Percentiles rank a stretch among this genome's conserved stretches.
Evolutionary conservation across 2,888 invertebrate genomes (phyloP).

Genomic region (Schizaphis graminum): DNA sequence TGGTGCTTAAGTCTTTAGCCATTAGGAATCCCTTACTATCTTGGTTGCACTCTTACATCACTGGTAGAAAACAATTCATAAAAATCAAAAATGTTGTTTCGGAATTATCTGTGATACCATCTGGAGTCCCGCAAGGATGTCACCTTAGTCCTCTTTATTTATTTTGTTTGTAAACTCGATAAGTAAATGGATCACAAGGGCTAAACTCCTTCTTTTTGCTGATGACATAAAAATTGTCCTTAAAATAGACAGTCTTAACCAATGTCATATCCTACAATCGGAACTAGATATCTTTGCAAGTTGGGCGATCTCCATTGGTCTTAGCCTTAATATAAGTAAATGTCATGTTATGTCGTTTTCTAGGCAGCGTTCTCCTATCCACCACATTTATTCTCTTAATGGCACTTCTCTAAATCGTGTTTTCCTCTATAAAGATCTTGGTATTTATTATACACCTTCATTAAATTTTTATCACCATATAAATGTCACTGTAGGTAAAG

Average conservation of each 20-base stretch:
- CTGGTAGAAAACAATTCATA: too few relatives aligned
- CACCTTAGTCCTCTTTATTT: neutral
- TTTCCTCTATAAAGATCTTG: slow-evolving; percentile 10
- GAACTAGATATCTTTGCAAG: neutral
- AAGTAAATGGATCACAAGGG: neutral
- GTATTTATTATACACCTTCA: neutral
- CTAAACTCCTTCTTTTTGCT: neutral
- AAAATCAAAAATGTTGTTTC: too few relatives aligned
- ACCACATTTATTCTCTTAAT: too few relatives aligned
- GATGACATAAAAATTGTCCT: neutral
- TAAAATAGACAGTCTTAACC: neutral
- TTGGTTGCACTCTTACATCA: too few relatives aligned
- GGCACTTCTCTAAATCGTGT: neutral
- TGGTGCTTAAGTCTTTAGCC: too few relatives aligned
- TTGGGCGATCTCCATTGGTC: too few relatives aligned
- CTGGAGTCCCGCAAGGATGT: too few relatives aligned
- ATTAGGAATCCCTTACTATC: too few relatives aligned
- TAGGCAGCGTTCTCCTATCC: too few relatives aligned
- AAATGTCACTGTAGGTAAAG: neutral
- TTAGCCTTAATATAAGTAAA: too few relatives aligned
- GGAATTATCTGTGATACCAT: too few relatives aligned
- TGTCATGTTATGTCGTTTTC: too few relatives aligned
- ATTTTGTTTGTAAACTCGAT: neutral
- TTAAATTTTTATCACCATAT: neutral
- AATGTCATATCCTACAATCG: neutral